Evolutionary conservation across 2,888 invertebrate genomes (phyloP).

Genomic region (Ptychoptera contaminata): DNA sequence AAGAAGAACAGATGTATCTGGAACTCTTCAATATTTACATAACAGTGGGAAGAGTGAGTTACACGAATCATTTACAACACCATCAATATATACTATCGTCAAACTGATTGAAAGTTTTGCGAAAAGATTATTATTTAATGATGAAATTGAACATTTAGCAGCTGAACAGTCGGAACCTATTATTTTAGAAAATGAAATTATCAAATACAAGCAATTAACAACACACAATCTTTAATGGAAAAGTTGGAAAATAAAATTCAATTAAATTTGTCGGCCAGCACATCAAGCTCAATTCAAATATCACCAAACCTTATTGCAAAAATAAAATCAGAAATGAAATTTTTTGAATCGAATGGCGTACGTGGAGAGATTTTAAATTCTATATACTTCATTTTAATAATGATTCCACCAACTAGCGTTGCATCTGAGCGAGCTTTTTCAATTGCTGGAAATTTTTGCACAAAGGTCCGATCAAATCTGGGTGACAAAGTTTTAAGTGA

Average conservation of each 20-base stretch:
- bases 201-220: no score
- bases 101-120: no score
- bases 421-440: conserved; percentile 6
- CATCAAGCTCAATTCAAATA: not conserved
- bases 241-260: no score
- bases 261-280: not conserved
- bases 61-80: not conserved
- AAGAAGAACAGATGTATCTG: conserved; percentile 3
- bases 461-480: no score
- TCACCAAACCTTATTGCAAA: not conserved
- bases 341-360: conserved; percentile 1
- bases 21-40: conserved; percentile 1
- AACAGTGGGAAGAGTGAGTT: not conserved
- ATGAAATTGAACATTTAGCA: no score
- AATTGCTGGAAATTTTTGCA: conserved; percentile 4
- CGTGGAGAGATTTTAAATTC: not conserved
- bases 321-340: conserved; percentile 2
- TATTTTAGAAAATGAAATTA: no score
- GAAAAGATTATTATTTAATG: no score
- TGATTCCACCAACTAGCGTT: conserved; percentile 2
- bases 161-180: no score
- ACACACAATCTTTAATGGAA: not conserved
- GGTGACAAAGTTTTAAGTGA: no score
- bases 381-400: no score
- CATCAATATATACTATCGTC: no score